Evolutionary conservation across 2,888 invertebrate genomes (phyloP), one percentile per base, ranked within the genome.

Genomic region (Ecdyonurus torrentis): DNA sequence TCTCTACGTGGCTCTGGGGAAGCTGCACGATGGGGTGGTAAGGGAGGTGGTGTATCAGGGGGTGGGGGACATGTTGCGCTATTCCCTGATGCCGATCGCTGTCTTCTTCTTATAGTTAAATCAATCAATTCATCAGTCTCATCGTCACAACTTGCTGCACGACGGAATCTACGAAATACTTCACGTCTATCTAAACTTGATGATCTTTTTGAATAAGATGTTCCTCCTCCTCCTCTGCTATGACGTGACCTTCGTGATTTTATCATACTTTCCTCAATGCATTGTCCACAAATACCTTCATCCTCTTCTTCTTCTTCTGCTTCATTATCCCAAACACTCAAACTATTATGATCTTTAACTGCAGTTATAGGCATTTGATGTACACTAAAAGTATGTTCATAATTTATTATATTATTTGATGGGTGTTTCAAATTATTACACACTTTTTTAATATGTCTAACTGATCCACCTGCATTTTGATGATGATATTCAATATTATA

Each of bases 161-260:
- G 59, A 15, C 53, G 25, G 53, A 63, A 63, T 64, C 78, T 75
- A 68, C 78, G 73, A 22, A 79, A 71, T 63, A 80, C 78, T 71
- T 80, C 79, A 69, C 79, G 78, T 62, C 81, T 75, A 68, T 81
- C 81, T 66, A 81, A 73, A 55, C 80, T 81, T 68, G 80, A 72
- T 61, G 79, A 59, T n/a, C 80, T 72, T 79, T 76, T 73, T 80
- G 79, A 66, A 74, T 75, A 20, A 2, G 37, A 59, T n/a, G 52
- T 23, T 2, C 63, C 37, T 15, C 63, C 19, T 3, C 23, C 60
- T 2, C 63, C 37, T 15, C 63, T 10, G 3, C 23, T 59, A 19
- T 25, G 25, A 25, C 7, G 59, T 5, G 37, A 37, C 7, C 37
- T 5, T 5, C 37, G 37, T 5, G 7, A 10, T 5, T 5, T 10